Evolutionary conservation across 1,140 invertebrate species (phyloP), one percentile per base, ranked within the genome.

Genomic region (Polypedilum vanderplanki): DNA sequence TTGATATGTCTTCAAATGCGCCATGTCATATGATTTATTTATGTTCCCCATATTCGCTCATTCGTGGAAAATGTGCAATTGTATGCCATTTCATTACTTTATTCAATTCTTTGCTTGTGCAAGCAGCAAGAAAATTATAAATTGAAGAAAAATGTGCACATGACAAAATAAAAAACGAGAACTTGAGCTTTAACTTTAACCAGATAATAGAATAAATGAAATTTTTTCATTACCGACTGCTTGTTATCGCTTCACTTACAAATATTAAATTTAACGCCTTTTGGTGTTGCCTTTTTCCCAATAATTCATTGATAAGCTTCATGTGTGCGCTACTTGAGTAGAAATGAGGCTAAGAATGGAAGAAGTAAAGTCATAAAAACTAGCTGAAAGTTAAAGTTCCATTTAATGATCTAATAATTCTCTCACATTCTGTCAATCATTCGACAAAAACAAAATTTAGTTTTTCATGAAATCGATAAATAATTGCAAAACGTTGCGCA

Each of bases 11-110:
- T 57, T 57, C 46, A 57, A 57, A 70, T 70, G 65, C 65, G 65
- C 65, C 65, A 70, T 20, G 65, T 22, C 65, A 70, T 70, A 18
- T 18, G 65, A 70, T 70, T n/a, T 70, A 70, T 70, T 70, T 70
- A 70, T 70, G 65, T 70, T 70, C 20, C 65, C 20, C 65, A 70
- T 70, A 70, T 70, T 70, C 65, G 65, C 65, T 20, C 20, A 70
- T 70, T 70, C 65, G 65, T 22, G 65, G 65, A 70, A 70, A 70
- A 20, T 70, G 17, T 70, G 65, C 65, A 70, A 70, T 70, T 70
- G 65, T 70, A 70, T 70, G 7, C 65, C 46, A 57, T 57, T 57
- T n/a, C 46, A 57, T 57, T 57, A 57, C n/a, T 33, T 33, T 33
- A 33, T 5, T 33, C 5, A 3, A 33, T 33, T 33, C 5, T 57